Base-by-base conservation (phyloP, 1,140 invertebrate genomes). In the Drosophila melanogaster region DNA sequence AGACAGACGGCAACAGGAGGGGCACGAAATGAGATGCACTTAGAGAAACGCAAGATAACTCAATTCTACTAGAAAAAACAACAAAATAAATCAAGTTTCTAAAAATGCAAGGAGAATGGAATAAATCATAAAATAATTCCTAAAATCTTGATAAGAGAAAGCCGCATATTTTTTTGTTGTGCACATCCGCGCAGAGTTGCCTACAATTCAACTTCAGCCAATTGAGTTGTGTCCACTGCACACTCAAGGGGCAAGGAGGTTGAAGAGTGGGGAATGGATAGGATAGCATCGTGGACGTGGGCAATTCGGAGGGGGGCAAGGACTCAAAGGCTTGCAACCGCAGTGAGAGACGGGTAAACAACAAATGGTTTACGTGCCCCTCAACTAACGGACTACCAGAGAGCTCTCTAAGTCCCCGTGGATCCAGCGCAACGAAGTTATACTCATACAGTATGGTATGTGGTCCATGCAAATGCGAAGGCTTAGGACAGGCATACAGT, bases 361-460 rank as follows among this genome's bases (percentile, higher is more conserved):
- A 67, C 70, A 87, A 86, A 81, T 86, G 83, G 83, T 72, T 79
- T 76, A 86, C 81, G 70, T 86, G 81, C 78, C 61, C 60, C 57
- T 57, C 64, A 69, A 80, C 77, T 54, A 80, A 77, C 67, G 58
- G 46, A 40, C 58, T 57, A 44, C 35, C 54, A 57, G 44, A 14
- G 14, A 26, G 19, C 24, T 19, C 24, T 57, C 15, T 35, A 17
- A 22, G 8, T 26, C 10, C 37, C 40, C 33, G n/a, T 22, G 17
- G 24, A 44, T 15, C 50, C 35, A n/a, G 22, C 19, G 15, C 44
- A 38, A 57, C 40, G 40, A 37, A 46, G 46, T 50, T 49, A 57
- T 57, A 53, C 19, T 50, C 38, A 44, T 57, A 53, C 14, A 22
- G 35, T 37, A 19, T 54, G 24, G 47, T 15, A 53, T 53, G 33